These are phyloP conservation scores for Aelia acuminata DNA, from an alignment of 2,888 invertebrate genomes.

Conservation along the genomic window DNA sequence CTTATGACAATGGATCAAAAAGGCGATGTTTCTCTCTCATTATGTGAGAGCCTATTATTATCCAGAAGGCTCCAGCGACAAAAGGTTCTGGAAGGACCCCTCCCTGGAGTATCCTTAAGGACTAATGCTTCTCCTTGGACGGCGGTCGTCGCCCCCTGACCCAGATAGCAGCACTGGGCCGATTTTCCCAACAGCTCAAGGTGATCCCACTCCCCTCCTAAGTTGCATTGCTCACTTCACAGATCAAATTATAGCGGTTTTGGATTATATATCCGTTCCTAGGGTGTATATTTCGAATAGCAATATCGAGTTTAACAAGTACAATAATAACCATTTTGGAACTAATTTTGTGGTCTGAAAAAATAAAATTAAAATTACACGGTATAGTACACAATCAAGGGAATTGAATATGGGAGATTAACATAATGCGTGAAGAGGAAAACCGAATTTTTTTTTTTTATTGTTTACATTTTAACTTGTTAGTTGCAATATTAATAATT, in stretches of 20 bases:
- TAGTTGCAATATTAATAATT: too few species aligned
- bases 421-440: too few species aligned
- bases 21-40: neutral
- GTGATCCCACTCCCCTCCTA: conserved; percentile 28
- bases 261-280: conserved; percentile 2
- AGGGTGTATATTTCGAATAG: neutral
- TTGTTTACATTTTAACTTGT: too few species aligned
- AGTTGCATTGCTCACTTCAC: conserved; percentile 19
- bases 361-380: neutral
- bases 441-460: too few species aligned
- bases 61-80: neutral
- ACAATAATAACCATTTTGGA: neutral
- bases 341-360: neutral
- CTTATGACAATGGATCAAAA: neutral
- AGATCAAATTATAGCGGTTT: conserved; percentile 28
- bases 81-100: neutral
- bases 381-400: neutral
- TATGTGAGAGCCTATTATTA: neutral
- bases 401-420: neutral
- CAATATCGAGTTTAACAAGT: neutral
- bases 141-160: conserved; percentile 28
- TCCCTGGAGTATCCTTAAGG: conserved; percentile 46
- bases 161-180: conserved; percentile 43
- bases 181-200: conserved; percentile 56
- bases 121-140: conserved; percentile 6